phyloP scores from a whole-genome alignment of 1,140 invertebrate species.

The Drosophila tropicalis region DNA sequence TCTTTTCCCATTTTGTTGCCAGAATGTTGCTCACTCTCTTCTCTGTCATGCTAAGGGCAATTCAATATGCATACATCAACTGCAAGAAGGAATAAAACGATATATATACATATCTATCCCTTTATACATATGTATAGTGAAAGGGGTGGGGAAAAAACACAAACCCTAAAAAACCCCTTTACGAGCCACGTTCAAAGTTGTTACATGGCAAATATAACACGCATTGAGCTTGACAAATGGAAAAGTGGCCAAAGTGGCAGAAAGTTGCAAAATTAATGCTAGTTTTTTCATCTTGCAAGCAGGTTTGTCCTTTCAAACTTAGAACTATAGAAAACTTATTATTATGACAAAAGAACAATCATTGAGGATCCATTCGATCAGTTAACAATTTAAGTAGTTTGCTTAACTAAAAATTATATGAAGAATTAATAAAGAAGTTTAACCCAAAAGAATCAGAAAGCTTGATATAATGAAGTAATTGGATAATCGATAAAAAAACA shows the following conservation, averaged over 20 bases:
- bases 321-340: too few species aligned
- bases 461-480: too few species aligned
- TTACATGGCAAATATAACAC: slow-evolving; percentile 59
- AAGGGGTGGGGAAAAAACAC: not conserved
- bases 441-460: too few species aligned
- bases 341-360: too few species aligned
- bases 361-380: too few species aligned
- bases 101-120: not conserved
- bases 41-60: slow-evolving; percentile 51
- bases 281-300: not conserved
- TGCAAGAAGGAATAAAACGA: slow-evolving; percentile 39
- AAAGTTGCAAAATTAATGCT: slow-evolving; percentile 2
- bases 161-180: slow-evolving; percentile 13
- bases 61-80: slow-evolving; percentile 77
- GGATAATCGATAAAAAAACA: too few species aligned
- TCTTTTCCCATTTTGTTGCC: slow-evolving; percentile 11
- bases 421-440: too few species aligned
- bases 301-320: not conserved
- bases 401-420: too few species aligned
- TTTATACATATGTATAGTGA: not conserved
- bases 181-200: slow-evolving; percentile 35
- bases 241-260: slow-evolving; percentile 15
- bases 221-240: slow-evolving; percentile 66
- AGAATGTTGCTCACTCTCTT: not conserved
- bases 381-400: too few species aligned